Evolutionary conservation across 2,797 vertebrate species (phyloP).

Genomic region (Liparis tanakae): DNA sequence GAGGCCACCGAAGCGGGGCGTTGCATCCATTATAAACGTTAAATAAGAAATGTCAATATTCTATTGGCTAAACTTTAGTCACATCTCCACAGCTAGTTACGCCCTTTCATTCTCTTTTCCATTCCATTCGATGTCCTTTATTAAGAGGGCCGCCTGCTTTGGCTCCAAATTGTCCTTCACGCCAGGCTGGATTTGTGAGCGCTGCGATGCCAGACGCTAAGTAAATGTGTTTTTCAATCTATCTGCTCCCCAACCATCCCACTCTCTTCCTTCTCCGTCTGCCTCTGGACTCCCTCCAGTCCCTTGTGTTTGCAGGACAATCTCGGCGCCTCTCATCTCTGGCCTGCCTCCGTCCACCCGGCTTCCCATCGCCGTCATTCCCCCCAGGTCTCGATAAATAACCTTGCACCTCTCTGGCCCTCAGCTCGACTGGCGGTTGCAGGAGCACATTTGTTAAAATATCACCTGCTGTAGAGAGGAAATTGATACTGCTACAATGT

Average conservation of each 20-base stretch:
- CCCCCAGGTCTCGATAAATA: slow-evolving; percentile 87
- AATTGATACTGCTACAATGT: slow-evolving; percentile 87
- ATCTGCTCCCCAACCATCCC: slow-evolving; percentile 68
- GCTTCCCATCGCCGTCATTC: slow-evolving; percentile 84
- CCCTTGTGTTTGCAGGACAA: slow-evolving; percentile 75
- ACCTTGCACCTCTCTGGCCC: slow-evolving; percentile 79
- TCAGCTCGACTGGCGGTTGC: slow-evolving; percentile 74
- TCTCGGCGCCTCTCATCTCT: slow-evolving; percentile 72
- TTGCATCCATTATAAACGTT: slow-evolving; percentile 7
- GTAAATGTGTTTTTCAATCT: slow-evolving; percentile 90
- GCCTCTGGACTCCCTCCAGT: slow-evolving; percentile 70
- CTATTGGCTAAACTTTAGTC: slow-evolving; percentile 26
- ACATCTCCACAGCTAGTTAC: slow-evolving; percentile 45
- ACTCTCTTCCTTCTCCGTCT: slow-evolving; percentile 49
- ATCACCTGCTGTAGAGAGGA: slow-evolving; percentile 84
- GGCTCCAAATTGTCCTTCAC: slow-evolving; percentile 91
- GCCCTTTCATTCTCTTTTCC: slow-evolving; percentile 60
- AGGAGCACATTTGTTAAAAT: slow-evolving; percentile 90
- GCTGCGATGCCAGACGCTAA: slow-evolving; percentile 86
- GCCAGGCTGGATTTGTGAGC: slow-evolving; percentile 89
- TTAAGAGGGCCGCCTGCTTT: slow-evolving; percentile 83
- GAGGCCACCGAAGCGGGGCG: neutral
- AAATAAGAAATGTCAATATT: slow-evolving; percentile 16
- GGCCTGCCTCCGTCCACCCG: slow-evolving; percentile 74
- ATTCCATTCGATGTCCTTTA: slow-evolving; percentile 78